Percentiles rank a stretch among this genome's conserved stretches.
Conservation (phyloP, 2,888 invertebrate genomes). For the Ypsolopha sequella region DNA sequence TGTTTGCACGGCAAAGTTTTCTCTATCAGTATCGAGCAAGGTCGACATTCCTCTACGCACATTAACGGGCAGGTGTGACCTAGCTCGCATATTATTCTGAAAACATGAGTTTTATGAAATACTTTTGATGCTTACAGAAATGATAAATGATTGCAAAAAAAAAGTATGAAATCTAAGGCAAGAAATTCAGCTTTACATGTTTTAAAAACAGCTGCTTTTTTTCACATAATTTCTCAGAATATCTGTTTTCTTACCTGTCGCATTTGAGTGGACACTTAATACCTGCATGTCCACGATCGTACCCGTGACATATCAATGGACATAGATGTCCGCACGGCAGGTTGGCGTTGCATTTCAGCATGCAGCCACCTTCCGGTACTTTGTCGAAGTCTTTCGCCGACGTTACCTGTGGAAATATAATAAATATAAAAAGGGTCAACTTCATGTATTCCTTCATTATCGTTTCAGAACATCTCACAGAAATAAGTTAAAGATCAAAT, state of each 20-base stretch:
- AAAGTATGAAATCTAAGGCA: too few relatives aligned
- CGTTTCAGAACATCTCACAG: too few relatives aligned
- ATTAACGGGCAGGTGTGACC: conserved; percentile 60
- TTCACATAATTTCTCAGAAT: too few relatives aligned
- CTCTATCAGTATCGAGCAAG: conserved; percentile 44
- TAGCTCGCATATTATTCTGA: conserved; percentile 54
- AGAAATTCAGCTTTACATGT: too few relatives aligned
- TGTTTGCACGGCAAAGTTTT: conserved; percentile 65
- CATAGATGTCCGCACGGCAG: conserved; percentile 76
- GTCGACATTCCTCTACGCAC: conserved; percentile 55
- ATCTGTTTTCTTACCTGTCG: conserved; percentile 53
- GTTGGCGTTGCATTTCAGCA: conserved; percentile 51
- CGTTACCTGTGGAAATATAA: conserved; percentile 25
- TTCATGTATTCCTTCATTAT: too few relatives aligned
- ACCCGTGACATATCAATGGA: conserved; percentile 69
- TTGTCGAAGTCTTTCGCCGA: conserved; percentile 48
- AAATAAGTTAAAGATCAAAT: too few relatives aligned
- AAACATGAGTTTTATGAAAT: too few relatives aligned
- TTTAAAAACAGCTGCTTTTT: too few relatives aligned
- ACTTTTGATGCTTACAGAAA: too few relatives aligned
- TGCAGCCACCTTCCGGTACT: conserved; percentile 74
- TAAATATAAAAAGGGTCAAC: too few relatives aligned
- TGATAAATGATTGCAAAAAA: too few relatives aligned
- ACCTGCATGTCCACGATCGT: conserved; percentile 60
- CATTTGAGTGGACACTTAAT: conserved; percentile 62